These are phyloP conservation scores for Adineta ricciae DNA, from an alignment of 2,888 invertebrate genomes.

Conservation along the genomic window DNA sequence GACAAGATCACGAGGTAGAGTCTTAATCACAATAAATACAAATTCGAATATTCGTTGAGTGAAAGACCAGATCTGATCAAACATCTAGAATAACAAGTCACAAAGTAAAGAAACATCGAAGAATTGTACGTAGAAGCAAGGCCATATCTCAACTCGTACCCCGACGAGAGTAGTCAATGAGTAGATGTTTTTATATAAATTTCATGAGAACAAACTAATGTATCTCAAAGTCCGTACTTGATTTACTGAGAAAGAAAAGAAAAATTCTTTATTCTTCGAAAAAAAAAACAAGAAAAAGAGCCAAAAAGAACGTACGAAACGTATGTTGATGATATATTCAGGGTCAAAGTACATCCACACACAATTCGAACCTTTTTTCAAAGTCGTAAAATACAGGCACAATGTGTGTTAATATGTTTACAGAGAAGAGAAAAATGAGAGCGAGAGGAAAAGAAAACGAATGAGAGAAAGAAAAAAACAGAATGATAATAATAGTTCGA, in stretches of 20 bases:
- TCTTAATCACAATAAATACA: background rate
- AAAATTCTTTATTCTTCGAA: slow-evolving; percentile 11
- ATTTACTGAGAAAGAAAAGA: background rate
- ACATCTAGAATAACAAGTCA: background rate
- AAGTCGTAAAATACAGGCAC: slow-evolving; percentile 13
- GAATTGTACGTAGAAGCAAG: background rate
- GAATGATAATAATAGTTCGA: background rate
- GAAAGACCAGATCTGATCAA: background rate
- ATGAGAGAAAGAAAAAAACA: background rate
- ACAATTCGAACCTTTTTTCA: background rate
- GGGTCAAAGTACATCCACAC: background rate
- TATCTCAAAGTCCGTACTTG: background rate
- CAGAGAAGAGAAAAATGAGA: background rate
- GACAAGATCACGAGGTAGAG: background rate
- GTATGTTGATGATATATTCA: background rate
- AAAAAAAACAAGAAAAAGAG: background rate
- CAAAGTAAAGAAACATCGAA: background rate
- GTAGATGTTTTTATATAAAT: background rate
- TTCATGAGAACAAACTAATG: background rate
- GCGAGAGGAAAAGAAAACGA: background rate
- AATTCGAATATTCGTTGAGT: background rate
- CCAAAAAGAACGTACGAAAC: background rate
- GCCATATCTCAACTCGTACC: too few species aligned
- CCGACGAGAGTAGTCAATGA: background rate
- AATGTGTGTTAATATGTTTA: slow-evolving; percentile 4